Conservation (phyloP, 2,888 invertebrate genomes). For the Drosophila longiperda region DNA sequence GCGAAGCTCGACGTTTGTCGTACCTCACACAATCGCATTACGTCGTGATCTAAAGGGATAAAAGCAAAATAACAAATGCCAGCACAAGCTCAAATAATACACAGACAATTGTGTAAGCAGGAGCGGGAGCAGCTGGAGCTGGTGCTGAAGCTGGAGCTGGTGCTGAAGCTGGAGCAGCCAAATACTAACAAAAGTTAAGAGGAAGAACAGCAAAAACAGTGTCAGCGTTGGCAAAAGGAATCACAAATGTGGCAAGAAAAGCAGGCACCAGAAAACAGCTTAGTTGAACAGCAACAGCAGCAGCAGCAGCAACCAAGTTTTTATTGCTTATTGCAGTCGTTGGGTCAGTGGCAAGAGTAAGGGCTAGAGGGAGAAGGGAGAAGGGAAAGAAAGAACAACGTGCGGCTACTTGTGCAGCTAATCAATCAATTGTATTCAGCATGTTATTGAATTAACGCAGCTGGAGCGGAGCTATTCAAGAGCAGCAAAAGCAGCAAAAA, state of each 20-base stretch:
- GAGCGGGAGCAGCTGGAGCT: background rate
- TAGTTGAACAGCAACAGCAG: conserved; percentile 31
- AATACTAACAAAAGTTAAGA: background rate
- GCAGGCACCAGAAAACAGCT: conserved; percentile 47
- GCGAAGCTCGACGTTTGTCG: conserved; percentile 31
- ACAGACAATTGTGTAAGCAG: conserved; percentile 74
- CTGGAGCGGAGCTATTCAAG: conserved; percentile 6
- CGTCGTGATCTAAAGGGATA: conserved; percentile 64
- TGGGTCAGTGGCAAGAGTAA: conserved; percentile 14
- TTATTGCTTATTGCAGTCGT: conserved; percentile 23
- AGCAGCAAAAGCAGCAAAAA: background rate
- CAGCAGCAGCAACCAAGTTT: conserved; percentile 10
- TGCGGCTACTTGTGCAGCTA: conserved; percentile 51
- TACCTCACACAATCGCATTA: conserved; percentile 71
- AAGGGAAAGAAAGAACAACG: background rate
- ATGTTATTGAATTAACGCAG: conserved; percentile 62
- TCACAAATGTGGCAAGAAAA: conserved; percentile 69
- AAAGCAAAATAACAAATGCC: conserved; percentile 73
- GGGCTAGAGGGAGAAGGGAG: background rate
- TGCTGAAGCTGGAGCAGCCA: background rate
- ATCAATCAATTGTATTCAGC: conserved; percentile 68
- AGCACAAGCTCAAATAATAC: conserved; percentile 74
- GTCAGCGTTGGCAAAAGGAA: conserved; percentile 60
- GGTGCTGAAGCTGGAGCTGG: background rate
- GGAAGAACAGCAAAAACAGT: conserved; percentile 11